Evolutionary conservation across 2,888 invertebrate genomes (phyloP).

Genomic region (Drosophila gaucha): DNA sequence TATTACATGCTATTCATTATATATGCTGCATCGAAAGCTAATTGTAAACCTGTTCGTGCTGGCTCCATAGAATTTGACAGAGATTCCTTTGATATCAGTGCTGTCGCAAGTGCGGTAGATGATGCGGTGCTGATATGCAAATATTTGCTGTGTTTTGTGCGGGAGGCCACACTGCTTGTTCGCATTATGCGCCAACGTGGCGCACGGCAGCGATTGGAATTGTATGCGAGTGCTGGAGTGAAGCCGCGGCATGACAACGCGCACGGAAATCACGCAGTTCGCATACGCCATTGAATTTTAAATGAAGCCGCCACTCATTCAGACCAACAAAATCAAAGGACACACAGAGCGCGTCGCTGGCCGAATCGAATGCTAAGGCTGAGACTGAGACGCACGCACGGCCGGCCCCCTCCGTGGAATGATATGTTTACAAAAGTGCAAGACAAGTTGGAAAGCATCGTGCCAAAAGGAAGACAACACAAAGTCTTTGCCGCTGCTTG

Average conservation of each 20-base stretch:
- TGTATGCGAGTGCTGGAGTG: conserved; percentile 15
- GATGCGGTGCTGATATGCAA: conserved; percentile 55
- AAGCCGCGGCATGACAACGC: conserved; percentile 46
- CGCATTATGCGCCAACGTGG: conserved; percentile 22
- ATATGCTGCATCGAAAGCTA: conserved; percentile 19
- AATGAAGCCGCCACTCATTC: conserved; percentile 61
- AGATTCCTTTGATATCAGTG: conserved; percentile 46
- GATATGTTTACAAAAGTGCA: conserved; percentile 45
- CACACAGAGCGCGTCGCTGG: conserved; percentile 1
- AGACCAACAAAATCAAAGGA: conserved; percentile 14
- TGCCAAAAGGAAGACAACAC: conserved; percentile 21
- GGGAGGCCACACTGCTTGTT: conserved; percentile 5
- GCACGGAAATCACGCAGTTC: conserved; percentile 71
- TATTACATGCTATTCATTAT: not conserved
- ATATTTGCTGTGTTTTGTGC: conserved; percentile 60
- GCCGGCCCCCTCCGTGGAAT: not conserved
- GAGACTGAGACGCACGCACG: conserved; percentile 24
- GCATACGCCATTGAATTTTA: conserved; percentile 78
- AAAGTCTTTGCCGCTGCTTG: conserved; percentile 25
- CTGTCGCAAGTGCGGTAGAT: conserved; percentile 4
- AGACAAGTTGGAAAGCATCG: conserved; percentile 13
- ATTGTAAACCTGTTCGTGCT: conserved; percentile 32
- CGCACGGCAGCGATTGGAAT: conserved; percentile 55
- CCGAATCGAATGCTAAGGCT: conserved; percentile 1
- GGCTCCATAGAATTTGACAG: conserved; percentile 20